Conservation (phyloP, 2,888 invertebrate species). For the Scaptomyza parva region DNA sequence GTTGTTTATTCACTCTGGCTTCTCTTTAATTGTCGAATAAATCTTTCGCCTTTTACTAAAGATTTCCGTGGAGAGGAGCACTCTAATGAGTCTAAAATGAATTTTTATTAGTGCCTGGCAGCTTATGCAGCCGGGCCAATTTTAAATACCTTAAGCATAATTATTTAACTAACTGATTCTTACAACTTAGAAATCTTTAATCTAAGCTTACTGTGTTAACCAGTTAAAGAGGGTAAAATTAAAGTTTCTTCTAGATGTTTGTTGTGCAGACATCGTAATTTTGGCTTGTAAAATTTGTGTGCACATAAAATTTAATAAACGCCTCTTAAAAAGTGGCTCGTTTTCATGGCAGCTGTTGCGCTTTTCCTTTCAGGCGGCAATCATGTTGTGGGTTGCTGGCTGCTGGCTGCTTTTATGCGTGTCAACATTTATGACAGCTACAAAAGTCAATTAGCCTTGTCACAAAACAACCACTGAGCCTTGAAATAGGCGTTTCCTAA, state of each 20-base stretch:
- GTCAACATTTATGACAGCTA: constrained; percentile 64
- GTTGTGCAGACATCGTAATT: too few relatives aligned
- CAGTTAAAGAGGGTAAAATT: too few relatives aligned
- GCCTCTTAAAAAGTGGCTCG: constrained; percentile 36
- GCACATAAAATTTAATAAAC: constrained; percentile 58
- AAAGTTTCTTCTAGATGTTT: too few relatives aligned
- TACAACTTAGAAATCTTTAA: too few relatives aligned
- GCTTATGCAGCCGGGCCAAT: constrained; percentile 19
- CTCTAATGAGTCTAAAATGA: constrained; percentile 82
- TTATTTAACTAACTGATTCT: too few relatives aligned
- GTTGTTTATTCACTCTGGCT: constrained; percentile 85
- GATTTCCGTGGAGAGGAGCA: constrained; percentile 90
- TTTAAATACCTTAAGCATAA: not conserved
- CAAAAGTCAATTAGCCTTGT: constrained; percentile 68
- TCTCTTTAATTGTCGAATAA: constrained; percentile 88
- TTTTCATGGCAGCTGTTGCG: constrained; percentile 49
- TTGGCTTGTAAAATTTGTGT: constrained; percentile 37
- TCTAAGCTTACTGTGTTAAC: too few relatives aligned
- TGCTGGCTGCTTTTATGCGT: constrained; percentile 44
- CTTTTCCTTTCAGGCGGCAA: constrained; percentile 3
- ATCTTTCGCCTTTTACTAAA: constrained; percentile 92
- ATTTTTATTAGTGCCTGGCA: constrained; percentile 4
- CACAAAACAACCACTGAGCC: constrained; percentile 21
- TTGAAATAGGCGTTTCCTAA: not conserved
- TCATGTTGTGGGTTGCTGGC: not conserved